Base-by-base conservation (phyloP, 53 echinoderm and acorn worm genomes). In the Antedon mediterranea region DNA sequence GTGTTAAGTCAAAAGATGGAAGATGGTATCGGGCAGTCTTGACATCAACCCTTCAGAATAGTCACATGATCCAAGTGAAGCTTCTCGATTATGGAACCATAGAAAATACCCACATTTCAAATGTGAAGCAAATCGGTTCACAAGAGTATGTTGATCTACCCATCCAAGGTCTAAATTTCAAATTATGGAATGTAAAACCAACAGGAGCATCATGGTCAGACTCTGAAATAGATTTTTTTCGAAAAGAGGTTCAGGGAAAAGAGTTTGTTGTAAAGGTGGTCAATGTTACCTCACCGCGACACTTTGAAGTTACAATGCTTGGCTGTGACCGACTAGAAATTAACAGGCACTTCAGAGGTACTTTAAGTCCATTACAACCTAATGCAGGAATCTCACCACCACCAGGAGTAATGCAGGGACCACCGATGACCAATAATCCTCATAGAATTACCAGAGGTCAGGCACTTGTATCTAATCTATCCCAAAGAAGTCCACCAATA, bases 11-110 rank as follows among this genome's bases (percentile, higher is more conserved):
- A 23, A 93, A 98, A 31, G 93, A 98, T 44, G 79, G 84, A 2
- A 30, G 43, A 4, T 98, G 98, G 98, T 98, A 98, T 77, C 82
- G 98, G 43, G 90, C 92, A 4, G 82, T 86, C 41, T 83, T 93
- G 37, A 80, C 76, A 27, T 85, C 81, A 29, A 72, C 88, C 9
- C 43, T 43, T 20, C 90, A 87, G 26, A 79, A 78, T 30, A 32
- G 85, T 28, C 33, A 7, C 6, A 32, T 28, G 6, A 4, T 74
- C 1, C 13, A 31, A 28, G 76, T 33, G 14, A 32, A 33, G 13
- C 76, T 76, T 7, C 23, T 76, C 0, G 76, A 76, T 23, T 76
- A 76, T 33, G 76, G 76, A 0, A 33, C 32, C 76, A 33, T 34
- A 76, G 33, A 76, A 76, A 9, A 32, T 20, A n/a, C 34, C 28